A percentile compares a stretch with the other conserved stretches of the same genome.
These are phyloP conservation scores for Bujurquina vittata DNA, from an alignment of 2,113 vertebrate genomes.

Conservation along the genomic window DNA sequence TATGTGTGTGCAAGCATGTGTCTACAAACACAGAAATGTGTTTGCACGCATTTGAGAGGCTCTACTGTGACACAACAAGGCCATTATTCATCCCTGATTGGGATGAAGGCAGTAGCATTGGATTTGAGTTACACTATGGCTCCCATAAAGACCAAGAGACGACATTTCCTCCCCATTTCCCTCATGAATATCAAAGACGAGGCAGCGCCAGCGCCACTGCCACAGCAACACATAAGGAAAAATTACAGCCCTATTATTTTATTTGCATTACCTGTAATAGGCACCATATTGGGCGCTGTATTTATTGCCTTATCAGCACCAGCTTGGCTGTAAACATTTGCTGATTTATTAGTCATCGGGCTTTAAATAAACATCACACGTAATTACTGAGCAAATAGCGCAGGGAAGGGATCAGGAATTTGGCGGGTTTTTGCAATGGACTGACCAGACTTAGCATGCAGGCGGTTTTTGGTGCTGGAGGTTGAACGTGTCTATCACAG, in stretches of 20 bases:
- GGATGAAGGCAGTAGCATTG: constrained; percentile 36
- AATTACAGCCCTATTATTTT: constrained; percentile 79
- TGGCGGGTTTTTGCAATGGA: constrained; percentile 45
- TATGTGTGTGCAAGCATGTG: constrained; percentile 5
- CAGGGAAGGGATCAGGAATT: constrained; percentile 30
- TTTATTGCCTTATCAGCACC: constrained; percentile 70
- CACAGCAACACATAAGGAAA: constrained; percentile 63
- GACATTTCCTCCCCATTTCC: constrained; percentile 65
- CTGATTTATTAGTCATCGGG: constrained; percentile 68
- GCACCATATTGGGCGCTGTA: constrained; percentile 62
- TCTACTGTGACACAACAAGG: constrained; percentile 27
- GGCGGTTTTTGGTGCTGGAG: constrained; percentile 31
- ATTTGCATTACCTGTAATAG: constrained; percentile 82
- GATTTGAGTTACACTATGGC: constrained; percentile 50
- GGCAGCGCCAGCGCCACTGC: constrained; percentile 12
- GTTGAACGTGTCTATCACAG: constrained; percentile 36
- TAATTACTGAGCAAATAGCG: constrained; percentile 66
- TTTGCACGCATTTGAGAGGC: constrained; percentile 22
- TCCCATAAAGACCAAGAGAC: constrained; percentile 59
- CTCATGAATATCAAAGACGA: constrained; percentile 74
- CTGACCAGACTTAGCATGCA: constrained; percentile 48
- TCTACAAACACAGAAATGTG: constrained; percentile 36
- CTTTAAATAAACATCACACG: constrained; percentile 60
- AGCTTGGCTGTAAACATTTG: constrained; percentile 56
- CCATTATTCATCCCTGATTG: constrained; percentile 77